Evolutionary conservation across 2,113 vertebrate genomes (phyloP), one percentile per base, ranked within the genome.

Genomic region (Lasiurus borealis): DNA sequence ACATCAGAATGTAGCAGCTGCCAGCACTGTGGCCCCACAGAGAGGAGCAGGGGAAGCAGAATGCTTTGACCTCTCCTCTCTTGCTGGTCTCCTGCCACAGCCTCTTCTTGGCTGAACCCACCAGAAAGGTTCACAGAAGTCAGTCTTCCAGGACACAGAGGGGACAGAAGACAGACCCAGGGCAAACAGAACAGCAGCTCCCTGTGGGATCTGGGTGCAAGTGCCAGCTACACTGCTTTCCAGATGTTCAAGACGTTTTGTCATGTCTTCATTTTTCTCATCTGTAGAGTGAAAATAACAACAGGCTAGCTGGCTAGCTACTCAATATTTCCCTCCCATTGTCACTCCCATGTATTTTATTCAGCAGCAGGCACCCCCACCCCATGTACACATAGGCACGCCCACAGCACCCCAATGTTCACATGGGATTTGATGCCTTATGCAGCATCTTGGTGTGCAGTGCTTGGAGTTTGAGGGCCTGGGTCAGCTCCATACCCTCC

Each of bases 371-470:
- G 27, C 5, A 15, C 23, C 16, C 69, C 9, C 23, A 3, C 12
- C 18, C 25, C 18, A 0, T 0, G 13, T 8, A 15, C 36, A 12
- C 88, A 29, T 0, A 0, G 83, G 25, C 3, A 7, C 18, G 13
- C 46, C 16, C 54, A 44, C 12, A 11, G 69, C 34, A 31, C 4
- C 62, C 86, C 66, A 34, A 31, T 7, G 82, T 85, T 25, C 13
- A n/a, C 15, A 0, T 27, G 4, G n/a, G 10, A 31, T 0, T 6
- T 18, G 48, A 14, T 71, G 29, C 48, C 40, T 62, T 92, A 59
- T 34, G 23, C 91, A 80, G 90, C 27, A 64, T 3, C 44, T 72
- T 13, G 29, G 13, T 34, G 11, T n/a, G 15, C 66, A 62, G 62
- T 46, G 25, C 69, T 50, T 40, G 11, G n/a, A 62, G 40, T 78